phyloP scores from a whole-genome alignment of 1,140 invertebrate species.

The Archivesica marissinica region DNA sequence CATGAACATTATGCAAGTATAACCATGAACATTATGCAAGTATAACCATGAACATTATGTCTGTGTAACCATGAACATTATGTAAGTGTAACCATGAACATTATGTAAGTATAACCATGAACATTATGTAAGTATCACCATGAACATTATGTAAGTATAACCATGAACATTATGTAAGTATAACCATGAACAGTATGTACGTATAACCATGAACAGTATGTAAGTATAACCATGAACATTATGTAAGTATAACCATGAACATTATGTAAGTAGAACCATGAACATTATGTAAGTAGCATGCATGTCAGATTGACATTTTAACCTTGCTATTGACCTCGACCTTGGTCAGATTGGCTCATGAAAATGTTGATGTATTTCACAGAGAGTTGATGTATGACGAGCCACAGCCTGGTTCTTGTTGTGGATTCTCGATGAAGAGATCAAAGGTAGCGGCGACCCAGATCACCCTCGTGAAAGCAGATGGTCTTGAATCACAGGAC shows the following conservation, averaged over 20 bases:
- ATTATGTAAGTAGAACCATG: too few relatives aligned
- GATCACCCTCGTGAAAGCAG: constrained; percentile 82
- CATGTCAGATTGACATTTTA: background rate
- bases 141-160: constrained; percentile 84
- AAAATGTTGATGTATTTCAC: constrained; percentile 6
- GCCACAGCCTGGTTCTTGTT: constrained; percentile 70
- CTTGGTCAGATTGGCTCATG: too few relatives aligned
- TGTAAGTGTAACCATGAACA: constrained; percentile 67
- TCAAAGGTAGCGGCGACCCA: constrained; percentile 79
- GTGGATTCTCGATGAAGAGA: constrained; percentile 59
- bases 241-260: too few relatives aligned
- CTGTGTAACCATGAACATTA: constrained; percentile 54
- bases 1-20: too few relatives aligned
- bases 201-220: too few relatives aligned
- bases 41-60: too few relatives aligned
- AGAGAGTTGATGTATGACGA: constrained; percentile 75
- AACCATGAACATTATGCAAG: too few relatives aligned
- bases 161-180: constrained; percentile 69
- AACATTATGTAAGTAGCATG: background rate
- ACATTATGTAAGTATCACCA: too few relatives aligned
- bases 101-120: too few relatives aligned
- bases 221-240: too few relatives aligned
- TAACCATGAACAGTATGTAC: background rate
- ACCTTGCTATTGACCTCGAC: too few relatives aligned
- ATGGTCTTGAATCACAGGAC: constrained; percentile 83